Percentiles rank a stretch among this genome's conserved stretches.
phyloP scores from a whole-genome alignment of 2,888 invertebrate genomes.

The Abscondita cerata region DNA sequence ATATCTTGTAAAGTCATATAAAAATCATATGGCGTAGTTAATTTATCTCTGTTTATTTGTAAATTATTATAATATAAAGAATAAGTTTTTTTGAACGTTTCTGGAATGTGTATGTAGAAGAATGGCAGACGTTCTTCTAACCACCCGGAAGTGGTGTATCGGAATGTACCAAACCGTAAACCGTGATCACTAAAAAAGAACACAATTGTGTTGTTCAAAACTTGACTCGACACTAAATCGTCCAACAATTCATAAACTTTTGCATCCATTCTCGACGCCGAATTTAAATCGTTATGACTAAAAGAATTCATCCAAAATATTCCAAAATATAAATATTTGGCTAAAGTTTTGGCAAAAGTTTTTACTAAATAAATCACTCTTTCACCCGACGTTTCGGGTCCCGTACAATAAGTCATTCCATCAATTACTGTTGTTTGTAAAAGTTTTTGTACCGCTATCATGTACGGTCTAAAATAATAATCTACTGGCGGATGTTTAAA shows the following conservation, averaged over 20 bases:
- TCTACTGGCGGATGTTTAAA: slow-evolving; percentile 80
- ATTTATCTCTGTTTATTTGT: slow-evolving; percentile 67
- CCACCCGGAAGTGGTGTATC: slow-evolving; percentile 74
- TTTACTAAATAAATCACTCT: slow-evolving; percentile 73
- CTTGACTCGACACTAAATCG: slow-evolving; percentile 63
- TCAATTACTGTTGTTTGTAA: slow-evolving; percentile 45
- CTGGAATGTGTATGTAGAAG: slow-evolving; percentile 73
- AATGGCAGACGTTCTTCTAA: slow-evolving; percentile 82
- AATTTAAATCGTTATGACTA: slow-evolving; percentile 75
- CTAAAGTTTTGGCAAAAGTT: slow-evolving; percentile 71
- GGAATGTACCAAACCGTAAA: slow-evolving; percentile 75
- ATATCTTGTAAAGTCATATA: slow-evolving; percentile 76
- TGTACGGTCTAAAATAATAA: slow-evolving; percentile 80
- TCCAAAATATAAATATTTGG: slow-evolving; percentile 72
- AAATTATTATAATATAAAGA: slow-evolving; percentile 66
- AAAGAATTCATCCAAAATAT: slow-evolving; percentile 84
- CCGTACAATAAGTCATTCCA: slow-evolving; percentile 60
- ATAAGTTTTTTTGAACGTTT: slow-evolving; percentile 65
- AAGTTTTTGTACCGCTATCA: slow-evolving; percentile 69
- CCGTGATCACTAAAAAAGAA: slow-evolving; percentile 84
- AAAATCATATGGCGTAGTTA: slow-evolving; percentile 80
- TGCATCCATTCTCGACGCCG: slow-evolving; percentile 71
- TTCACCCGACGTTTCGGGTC: slow-evolving; percentile 69
- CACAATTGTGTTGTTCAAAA: slow-evolving; percentile 71
- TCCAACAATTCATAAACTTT: slow-evolving; percentile 67